A percentile compares a stretch with the other conserved stretches of the same genome.
These are phyloP conservation scores for Diplodus puntazzo DNA, from an alignment of 2,797 vertebrate species.

Conservation along the genomic window DNA sequence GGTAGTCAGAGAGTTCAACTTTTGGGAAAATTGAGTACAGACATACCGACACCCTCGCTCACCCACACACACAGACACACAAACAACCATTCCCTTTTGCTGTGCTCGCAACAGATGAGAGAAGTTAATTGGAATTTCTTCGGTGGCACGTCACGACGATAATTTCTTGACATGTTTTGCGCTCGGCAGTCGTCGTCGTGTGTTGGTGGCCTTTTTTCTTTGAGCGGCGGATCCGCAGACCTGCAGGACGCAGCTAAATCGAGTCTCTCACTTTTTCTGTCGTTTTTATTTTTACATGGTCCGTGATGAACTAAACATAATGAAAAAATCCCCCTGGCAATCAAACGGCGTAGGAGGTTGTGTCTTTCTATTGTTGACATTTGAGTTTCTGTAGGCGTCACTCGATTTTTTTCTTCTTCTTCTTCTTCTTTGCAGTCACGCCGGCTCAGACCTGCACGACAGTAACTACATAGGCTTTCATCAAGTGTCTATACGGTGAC, in stretches of 20 bases:
- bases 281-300: neutral
- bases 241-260: neutral
- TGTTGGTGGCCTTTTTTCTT: neutral
- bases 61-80: neutral
- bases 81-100: neutral
- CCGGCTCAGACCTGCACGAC: neutral
- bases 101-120: slow-evolving; percentile 13
- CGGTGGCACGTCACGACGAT: slow-evolving; percentile 10
- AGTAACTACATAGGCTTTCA: neutral
- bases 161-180: neutral
- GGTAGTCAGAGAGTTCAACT: slow-evolving; percentile 49
- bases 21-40: slow-evolving; percentile 33
- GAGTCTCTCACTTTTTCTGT: neutral
- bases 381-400: slow-evolving; percentile 13
- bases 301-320: slow-evolving; percentile 12
- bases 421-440: slow-evolving; percentile 1
- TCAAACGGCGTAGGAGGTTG: slow-evolving; percentile 23
- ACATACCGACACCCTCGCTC: slow-evolving; percentile 2
- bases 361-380: slow-evolving; percentile 28
- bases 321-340: slow-evolving; percentile 9
- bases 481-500: neutral
- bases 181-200: neutral
- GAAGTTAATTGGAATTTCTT: slow-evolving; percentile 40
- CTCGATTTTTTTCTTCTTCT: neutral
- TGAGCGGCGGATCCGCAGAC: neutral